phyloP scores from a whole-genome alignment of 2,797 vertebrate genomes.

The Chiloscyllium punctatum region DNA sequence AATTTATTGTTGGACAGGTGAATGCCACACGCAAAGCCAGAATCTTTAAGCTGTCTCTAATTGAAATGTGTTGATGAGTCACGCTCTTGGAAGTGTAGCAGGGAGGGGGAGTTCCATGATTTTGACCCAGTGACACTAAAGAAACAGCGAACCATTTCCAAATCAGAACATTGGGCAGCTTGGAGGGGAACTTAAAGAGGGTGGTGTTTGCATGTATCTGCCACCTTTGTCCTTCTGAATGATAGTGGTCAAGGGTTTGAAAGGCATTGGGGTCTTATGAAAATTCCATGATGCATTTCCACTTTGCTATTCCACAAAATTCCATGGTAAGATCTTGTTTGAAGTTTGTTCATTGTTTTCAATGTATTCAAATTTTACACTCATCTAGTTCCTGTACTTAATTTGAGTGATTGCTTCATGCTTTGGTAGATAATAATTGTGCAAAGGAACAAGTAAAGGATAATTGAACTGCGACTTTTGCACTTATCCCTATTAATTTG shows the following conservation, averaged over 20 bases:
- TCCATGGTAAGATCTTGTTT: not conserved
- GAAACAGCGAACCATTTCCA: not conserved
- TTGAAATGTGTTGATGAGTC: not conserved
- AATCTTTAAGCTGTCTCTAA: too few relatives aligned
- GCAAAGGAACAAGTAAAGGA: not conserved
- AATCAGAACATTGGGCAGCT: not conserved
- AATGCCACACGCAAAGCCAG: not conserved
- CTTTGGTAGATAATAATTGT: not conserved
- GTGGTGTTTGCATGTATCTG: not conserved
- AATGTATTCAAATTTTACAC: not conserved
- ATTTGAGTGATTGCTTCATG: slow-evolving; percentile 14
- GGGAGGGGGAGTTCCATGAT: not conserved
- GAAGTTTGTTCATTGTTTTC: not conserved
- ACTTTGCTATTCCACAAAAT: not conserved
- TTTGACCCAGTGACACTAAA: too few relatives aligned
- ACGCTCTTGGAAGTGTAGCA: not conserved
- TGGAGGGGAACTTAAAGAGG: not conserved
- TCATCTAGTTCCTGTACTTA: not conserved
- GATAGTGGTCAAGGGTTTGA: not conserved
- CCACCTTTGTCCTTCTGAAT: not conserved
- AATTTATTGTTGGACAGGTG: not conserved
- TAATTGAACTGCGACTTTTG: not conserved
- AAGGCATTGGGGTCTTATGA: not conserved
- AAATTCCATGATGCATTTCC: too few relatives aligned
- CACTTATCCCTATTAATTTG: not conserved